A percentile compares a stretch with the other conserved stretches of the same genome.
Conservation (phyloP, 2,113 vertebrate genomes). For the Ibidorhyncha struthersii region DNA sequence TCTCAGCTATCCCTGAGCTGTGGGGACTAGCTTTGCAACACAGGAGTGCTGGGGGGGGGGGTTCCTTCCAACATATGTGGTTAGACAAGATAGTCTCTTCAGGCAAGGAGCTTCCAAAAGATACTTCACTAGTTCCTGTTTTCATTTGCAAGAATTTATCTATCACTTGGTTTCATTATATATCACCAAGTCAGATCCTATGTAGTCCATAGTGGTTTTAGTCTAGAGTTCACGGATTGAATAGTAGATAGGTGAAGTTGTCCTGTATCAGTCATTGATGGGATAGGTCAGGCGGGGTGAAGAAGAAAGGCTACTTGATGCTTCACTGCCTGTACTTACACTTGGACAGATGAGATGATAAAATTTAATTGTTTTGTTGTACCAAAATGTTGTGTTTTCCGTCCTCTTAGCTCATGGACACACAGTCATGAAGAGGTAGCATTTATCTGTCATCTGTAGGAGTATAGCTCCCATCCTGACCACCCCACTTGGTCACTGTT, state of each 20-base stretch:
- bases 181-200: background rate
- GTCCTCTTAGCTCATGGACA: background rate
- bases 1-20: background rate
- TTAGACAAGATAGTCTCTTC: background rate
- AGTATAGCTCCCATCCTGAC: background rate
- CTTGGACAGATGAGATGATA: background rate
- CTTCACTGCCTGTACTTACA: background rate
- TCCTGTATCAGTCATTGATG: background rate
- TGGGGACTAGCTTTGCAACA: background rate
- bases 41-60: background rate
- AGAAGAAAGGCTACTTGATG: background rate
- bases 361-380: background rate
- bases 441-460: background rate
- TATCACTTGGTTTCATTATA: background rate
- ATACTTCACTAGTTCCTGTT: background rate
- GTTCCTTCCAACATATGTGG: background rate
- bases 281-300: background rate
- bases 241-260: background rate
- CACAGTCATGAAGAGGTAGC: background rate
- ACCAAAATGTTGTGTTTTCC: background rate
- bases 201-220: background rate
- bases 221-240: background rate
- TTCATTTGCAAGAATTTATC: conserved; percentile 11
- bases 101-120: background rate
- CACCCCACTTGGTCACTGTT: background rate